Base-by-base conservation (phyloP, 2,113 vertebrate species). In the Heptranchias perlo region DNA sequence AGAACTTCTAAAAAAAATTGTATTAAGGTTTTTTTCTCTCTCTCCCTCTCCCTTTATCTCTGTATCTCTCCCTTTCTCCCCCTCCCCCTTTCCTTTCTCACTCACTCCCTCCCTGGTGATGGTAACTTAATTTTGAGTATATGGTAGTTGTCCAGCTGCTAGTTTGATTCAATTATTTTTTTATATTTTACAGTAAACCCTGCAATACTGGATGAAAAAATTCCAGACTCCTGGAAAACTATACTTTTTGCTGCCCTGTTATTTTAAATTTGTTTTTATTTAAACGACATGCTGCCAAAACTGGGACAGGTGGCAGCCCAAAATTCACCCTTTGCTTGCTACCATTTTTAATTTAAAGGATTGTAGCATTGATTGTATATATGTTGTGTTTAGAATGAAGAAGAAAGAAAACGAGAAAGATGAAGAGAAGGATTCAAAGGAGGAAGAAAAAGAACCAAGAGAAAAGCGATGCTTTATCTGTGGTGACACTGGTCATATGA, bases 391-490 rank as follows among this genome's bases (percentile, higher is more conserved):
- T 97, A 99, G 99, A 97, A 97, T 99, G 96, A 99, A 99, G 98
- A 99, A 99, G 97, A 99, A 99, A 97, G 99, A 99, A 96, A 99
- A 98, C 47, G 99, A 99, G 96, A 99, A 99, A 96, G 99, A 99
- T 82, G 98, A 99, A 96, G 99, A 99, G 64, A 98, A 98, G 95
- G 98, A 98, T 96, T 96, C 97, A 3, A 99, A 99, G 96, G 99
- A 99, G 96, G 99, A 99, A 16, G 98, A 99, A 2, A 98, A 98
- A 49, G 99, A 99, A 96, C 98, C 98, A 16, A 98, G 99, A 97
- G 99, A 99, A 97, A 97, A 99, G 91, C 98, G 99, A 0, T 99
- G 99, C 96, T 99, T 99, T 97, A 99, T 99, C 97, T 99, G 99
- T 95, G 99, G 99, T 25, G 99, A 99, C 96, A 98, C 98, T 87